Base-by-base conservation (phyloP, 2,888 invertebrate genomes). In the Trissoscelio sp. region DNA sequence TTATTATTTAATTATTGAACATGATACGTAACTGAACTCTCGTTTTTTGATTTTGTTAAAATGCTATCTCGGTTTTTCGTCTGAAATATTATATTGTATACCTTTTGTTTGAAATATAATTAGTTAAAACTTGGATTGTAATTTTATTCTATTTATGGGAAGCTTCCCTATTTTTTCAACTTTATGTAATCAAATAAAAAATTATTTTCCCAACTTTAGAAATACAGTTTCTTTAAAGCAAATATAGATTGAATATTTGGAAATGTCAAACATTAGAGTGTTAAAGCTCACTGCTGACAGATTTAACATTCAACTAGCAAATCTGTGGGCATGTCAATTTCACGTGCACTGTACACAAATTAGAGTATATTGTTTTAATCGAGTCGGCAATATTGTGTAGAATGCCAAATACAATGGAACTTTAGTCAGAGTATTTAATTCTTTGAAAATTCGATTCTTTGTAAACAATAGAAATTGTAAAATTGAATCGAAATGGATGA, bases 321-420 rank as follows among this genome's bases (percentile, higher is more conserved):
- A 55, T 18, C 34, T 34, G 55, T n/a, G 18, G 16, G 34, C 2
- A 31, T 53, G 53, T 53, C 53, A 28, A 14, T 28, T 53, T 53
- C 14, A 28, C 9, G 14, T 14, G 9, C 31, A 31, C 6, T 11
- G 18, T 44, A 14, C 9, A 31, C 28, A 53, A 53, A 28, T 53
- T 53, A 53, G n/a, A 31, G 53, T 14, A 31, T 53, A 53, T 16
- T 53, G 53, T 53, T 53, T 53, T 53, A 53, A 53, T 53, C 28
- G 12, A 53, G n/a, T 28, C 12, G 14, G 9, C 31, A 53, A 53
- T 53, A 53, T 53, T 53, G 53, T 16, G 16, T 31, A 16, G 53
- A 53, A 53, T 14, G 28, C 1, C 28, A 31, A 14, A 53, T 53
- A 28, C 28, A 53, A 31, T 28, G 6, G 5, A 7, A 7, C 18